Conservation (phyloP, 2,113 vertebrate genomes). For the Nanger granti region DNA sequence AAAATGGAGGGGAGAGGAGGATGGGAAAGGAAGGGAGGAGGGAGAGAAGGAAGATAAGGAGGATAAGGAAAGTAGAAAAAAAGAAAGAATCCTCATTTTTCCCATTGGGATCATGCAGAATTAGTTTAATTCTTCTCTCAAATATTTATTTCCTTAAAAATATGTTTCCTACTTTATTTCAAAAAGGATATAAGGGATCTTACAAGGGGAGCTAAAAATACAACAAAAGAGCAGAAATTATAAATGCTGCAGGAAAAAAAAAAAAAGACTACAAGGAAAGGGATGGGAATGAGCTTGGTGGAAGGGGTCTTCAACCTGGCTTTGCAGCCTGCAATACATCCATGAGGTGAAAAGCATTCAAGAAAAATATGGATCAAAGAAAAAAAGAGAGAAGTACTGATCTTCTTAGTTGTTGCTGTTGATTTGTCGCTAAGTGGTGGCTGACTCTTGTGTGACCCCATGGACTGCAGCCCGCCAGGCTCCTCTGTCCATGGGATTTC, state of each 20-base stretch:
- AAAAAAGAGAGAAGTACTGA: background rate
- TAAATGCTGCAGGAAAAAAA: background rate
- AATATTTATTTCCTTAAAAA: background rate
- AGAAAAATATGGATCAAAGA: background rate
- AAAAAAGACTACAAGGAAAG: background rate
- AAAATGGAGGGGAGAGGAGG: background rate
- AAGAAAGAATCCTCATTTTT: background rate
- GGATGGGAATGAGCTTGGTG: background rate
- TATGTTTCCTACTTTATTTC: background rate
- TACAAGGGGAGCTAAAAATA: background rate
- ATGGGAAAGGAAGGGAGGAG: background rate
- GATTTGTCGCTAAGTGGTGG: background rate
- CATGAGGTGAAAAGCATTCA: background rate
- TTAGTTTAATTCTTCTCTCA: background rate
- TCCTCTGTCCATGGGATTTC: background rate
- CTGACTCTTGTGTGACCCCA: background rate
- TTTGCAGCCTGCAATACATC: background rate
- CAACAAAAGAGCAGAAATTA: background rate
- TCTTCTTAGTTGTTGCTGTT: background rate
- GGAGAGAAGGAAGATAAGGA: background rate
- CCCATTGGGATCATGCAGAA: background rate
- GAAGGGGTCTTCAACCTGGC: background rate
- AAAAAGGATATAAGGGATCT: background rate
- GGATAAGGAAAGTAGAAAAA: background rate
- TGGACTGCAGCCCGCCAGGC: background rate